Base-by-base conservation (phyloP, 2,113 vertebrate species). In the Tetraodon nigroviridis region DNA sequence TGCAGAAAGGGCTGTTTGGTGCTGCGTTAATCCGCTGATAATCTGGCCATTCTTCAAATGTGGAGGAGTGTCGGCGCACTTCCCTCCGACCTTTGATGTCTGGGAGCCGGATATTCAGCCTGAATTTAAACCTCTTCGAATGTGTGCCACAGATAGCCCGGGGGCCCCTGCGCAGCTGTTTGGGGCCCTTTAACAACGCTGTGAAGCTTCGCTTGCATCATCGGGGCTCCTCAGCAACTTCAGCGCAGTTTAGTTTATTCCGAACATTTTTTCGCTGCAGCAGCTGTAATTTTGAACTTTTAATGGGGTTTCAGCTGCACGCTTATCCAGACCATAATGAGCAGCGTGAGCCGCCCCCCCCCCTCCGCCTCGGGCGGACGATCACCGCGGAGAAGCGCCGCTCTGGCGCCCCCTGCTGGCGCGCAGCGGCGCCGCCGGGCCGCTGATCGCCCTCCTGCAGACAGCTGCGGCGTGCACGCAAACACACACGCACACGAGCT, bases 381-480 rank as follows among this genome's bases (percentile, higher is more conserved):
- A 64, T 57, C 56, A 72, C 52, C 16, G 46, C 42, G 37, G 3
- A 17, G 41, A 4, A 7, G 57, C 49, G 46, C 18, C 32, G 68
- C 41, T 83, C 70, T 87, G 67, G 69, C 65, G 82, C 84, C 86
- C 77, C 75, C 82, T 84, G 66, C 47, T 45, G 79, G 76, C 20
- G 50, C 21, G 3, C 32, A 40, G 40, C 3, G 32, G 63, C 55
- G 81, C 51, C 64, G 56, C 1, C 20, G 42, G 50, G 55, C 51
- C 68, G 54, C 24, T 84, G 83, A 84, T 86, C 80, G 70, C 29
- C 20, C 57, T 61, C 57, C 65, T 75, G 76, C 76, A 75, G 70
- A 51, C 71, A 27, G 24, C 24, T 27, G 24, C 24, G 17, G 21
- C 18, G 40, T 13, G 41, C 48, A 57, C 19, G 20, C 44, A 37